phyloP scores from a whole-genome alignment of 2,888 invertebrate genomes.

The Apomyelois bistriatella region DNA sequence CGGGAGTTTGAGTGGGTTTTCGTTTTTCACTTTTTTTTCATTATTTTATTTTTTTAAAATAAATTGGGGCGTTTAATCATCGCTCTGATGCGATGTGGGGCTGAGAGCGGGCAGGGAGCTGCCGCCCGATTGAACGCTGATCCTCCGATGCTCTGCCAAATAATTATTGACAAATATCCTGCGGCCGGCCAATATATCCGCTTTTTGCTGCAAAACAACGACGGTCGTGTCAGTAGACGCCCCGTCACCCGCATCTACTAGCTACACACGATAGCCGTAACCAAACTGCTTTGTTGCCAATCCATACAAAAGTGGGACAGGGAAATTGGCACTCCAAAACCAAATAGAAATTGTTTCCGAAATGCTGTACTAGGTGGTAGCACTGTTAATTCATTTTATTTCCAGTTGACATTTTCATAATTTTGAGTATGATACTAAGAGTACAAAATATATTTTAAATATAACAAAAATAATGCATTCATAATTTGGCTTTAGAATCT shows the following conservation, averaged over 20 bases:
- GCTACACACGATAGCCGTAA: conserved; percentile 31
- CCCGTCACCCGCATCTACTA: conserved; percentile 26
- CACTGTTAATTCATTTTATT: too few relatives aligned
- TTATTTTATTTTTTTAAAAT: too few relatives aligned
- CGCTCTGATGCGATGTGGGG: conserved; percentile 76
- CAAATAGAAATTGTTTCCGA: conserved; percentile 32
- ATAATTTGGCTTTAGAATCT: conserved; percentile 59
- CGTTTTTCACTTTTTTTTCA: conserved; percentile 11
- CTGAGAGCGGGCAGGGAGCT: conserved; percentile 76
- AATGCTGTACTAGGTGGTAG: background rate
- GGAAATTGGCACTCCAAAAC: conserved; percentile 56
- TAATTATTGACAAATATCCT: conserved; percentile 81
- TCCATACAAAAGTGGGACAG: conserved; percentile 36
- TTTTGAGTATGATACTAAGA: too few relatives aligned
- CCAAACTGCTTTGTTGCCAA: conserved; percentile 62
- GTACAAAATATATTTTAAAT: too few relatives aligned
- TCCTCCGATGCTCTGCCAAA: conserved; percentile 80
- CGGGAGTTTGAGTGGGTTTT: conserved; percentile 21
- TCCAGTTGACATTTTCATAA: background rate
- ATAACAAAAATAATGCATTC: too few relatives aligned
- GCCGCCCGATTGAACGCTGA: conserved; percentile 79
- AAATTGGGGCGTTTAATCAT: conserved; percentile 56
- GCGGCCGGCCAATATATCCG: conserved; percentile 80
- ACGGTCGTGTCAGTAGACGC: conserved; percentile 60
- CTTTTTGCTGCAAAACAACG: conserved; percentile 79